Evolutionary conservation across 2,113 vertebrate genomes (phyloP).

Genomic region (Ailurus styani): DNA sequence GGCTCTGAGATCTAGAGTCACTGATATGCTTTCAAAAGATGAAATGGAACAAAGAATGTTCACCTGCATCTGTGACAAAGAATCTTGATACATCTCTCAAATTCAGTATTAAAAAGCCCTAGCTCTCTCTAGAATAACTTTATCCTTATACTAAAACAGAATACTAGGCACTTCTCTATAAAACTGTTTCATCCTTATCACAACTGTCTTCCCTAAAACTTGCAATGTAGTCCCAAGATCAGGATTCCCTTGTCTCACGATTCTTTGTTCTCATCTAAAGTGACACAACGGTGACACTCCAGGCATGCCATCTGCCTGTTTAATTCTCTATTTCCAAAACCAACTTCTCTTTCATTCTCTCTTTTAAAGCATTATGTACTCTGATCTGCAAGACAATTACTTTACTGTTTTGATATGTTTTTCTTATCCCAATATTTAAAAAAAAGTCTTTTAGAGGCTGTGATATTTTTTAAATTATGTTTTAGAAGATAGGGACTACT

Average conservation of each 20-base stretch:
- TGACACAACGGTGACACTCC: neutral
- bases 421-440: too few species aligned
- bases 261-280: neutral
- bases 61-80: neutral
- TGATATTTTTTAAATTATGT: neutral
- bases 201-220: neutral
- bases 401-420: neutral
- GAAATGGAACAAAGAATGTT: neutral
- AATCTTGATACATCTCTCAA: neutral
- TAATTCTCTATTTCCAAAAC: neutral
- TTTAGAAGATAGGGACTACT: neutral
- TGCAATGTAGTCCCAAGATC: neutral
- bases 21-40: neutral
- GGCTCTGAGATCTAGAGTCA: neutral
- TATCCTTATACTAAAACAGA: neutral
- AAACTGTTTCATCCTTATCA: neutral
- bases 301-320: neutral
- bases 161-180: neutral
- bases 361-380: neutral
- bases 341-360: neutral
- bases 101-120: neutral
- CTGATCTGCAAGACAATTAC: accelerated
- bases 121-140: neutral
- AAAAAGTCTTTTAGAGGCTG: neutral
- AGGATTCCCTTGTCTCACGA: neutral